Conservation (phyloP, 2,888 invertebrate genomes). For the Tipula vernalis region DNA sequence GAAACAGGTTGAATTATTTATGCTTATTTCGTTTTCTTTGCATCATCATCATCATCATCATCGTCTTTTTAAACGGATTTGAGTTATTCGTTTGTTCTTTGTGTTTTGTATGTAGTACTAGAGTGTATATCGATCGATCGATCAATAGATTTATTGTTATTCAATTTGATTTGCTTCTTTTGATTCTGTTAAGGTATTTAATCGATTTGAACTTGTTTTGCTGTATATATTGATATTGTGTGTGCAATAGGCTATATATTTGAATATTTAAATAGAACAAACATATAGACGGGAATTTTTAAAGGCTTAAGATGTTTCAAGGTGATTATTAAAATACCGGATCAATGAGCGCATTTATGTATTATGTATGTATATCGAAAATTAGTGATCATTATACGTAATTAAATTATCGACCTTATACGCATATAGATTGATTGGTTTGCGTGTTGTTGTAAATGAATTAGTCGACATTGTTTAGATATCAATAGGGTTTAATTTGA, state of each 20-base stretch:
- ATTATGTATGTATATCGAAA: background rate
- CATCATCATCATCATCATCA: background rate
- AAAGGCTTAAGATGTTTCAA: background rate
- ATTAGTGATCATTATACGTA: background rate
- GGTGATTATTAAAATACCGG: background rate
- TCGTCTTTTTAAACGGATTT: background rate
- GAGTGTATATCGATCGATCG: background rate
- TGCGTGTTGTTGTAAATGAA: background rate
- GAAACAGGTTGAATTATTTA: conserved; percentile 4
- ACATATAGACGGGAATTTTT: background rate
- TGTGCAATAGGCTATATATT: background rate
- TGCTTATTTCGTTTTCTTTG: background rate
- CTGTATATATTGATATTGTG: background rate
- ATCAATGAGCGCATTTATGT: background rate
- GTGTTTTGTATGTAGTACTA: background rate
- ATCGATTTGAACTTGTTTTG: background rate
- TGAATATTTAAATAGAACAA: background rate
- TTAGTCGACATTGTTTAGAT: background rate
- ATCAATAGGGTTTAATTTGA: background rate
- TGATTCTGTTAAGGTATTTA: background rate
- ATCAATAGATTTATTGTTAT: background rate
- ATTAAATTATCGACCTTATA: background rate
- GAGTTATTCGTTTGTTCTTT: background rate
- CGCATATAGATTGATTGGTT: background rate
- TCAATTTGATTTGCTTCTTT: background rate